phyloP scores from a whole-genome alignment of 2,113 vertebrate species.

The Sula dactylatra region DNA sequence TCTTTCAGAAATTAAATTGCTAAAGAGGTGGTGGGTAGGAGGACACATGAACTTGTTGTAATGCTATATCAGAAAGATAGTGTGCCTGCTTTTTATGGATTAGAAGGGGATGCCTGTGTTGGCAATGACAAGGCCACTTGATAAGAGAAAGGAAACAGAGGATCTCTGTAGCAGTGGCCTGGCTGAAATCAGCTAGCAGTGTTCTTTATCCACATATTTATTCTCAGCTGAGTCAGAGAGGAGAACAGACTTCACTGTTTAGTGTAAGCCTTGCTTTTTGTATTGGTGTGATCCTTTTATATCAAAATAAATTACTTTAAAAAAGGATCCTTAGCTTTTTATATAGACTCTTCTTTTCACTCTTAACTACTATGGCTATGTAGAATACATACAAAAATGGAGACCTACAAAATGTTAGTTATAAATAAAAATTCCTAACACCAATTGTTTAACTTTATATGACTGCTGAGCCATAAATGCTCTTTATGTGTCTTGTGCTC shows the following conservation, averaged over 20 bases:
- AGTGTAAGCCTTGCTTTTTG: neutral
- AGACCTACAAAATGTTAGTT: slow-evolving; percentile 15
- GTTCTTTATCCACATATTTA: neutral
- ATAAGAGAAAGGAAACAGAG: neutral
- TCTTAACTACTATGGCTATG: neutral
- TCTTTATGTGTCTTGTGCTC: neutral
- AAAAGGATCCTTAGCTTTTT: neutral
- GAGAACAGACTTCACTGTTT: neutral
- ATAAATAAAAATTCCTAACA: slow-evolving; percentile 7
- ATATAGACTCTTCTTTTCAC: neutral
- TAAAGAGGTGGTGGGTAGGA: neutral
- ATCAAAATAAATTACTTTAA: neutral
- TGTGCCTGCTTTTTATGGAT: neutral
- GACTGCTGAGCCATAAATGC: neutral
- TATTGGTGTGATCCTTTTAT: neutral
- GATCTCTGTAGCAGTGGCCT: neutral
- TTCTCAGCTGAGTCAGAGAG: neutral
- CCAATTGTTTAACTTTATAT: neutral
- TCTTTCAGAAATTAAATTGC: neutral
- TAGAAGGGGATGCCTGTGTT: neutral
- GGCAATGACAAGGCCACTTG: neutral
- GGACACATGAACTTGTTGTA: neutral
- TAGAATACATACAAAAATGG: neutral
- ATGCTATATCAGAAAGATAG: neutral
- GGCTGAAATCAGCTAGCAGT: neutral